These are phyloP conservation scores for Heteromormyrus szaboi DNA, from an alignment of 2,797 vertebrate species.

Conservation along the genomic window DNA sequence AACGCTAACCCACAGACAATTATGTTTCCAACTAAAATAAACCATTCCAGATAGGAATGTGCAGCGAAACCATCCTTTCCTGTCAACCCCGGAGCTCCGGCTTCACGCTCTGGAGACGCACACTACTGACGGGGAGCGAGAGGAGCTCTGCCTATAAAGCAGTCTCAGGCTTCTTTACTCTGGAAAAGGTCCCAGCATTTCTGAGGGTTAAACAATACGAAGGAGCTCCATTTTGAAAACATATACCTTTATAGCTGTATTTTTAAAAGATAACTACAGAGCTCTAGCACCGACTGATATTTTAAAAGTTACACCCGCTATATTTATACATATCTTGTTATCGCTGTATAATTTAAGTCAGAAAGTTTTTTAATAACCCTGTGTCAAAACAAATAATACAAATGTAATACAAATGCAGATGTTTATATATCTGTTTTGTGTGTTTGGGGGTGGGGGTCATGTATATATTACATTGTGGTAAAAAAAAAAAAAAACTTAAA, in stretches of 20 bases:
- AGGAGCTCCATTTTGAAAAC: conserved; percentile 16
- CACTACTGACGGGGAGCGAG: conserved; percentile 47
- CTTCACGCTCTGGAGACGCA: conserved; percentile 24
- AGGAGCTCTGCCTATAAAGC: conserved; percentile 43
- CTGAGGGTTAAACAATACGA: conserved; percentile 14
- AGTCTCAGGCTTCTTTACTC: conserved; percentile 40
- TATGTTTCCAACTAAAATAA: conserved; percentile 67
- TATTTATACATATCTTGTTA: background rate
- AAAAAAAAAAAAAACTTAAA: background rate
- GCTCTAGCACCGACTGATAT: background rate
- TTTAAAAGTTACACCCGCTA: background rate
- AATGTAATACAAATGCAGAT: background rate
- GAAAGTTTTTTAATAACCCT: background rate
- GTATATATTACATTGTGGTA: background rate
- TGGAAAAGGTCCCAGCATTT: conserved; percentile 39
- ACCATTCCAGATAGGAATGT: conserved; percentile 59
- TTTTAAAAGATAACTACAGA: background rate
- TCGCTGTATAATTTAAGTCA: background rate
- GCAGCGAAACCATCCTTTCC: conserved; percentile 52
- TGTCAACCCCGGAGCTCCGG: conserved; percentile 43
- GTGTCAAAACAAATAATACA: background rate
- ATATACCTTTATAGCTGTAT: background rate
- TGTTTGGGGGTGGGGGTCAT: background rate
- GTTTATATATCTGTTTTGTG: background rate
- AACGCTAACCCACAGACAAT: conserved; percentile 63